Base-by-base conservation (phyloP, 2,888 invertebrate species). In the Apodemia mormo region DNA sequence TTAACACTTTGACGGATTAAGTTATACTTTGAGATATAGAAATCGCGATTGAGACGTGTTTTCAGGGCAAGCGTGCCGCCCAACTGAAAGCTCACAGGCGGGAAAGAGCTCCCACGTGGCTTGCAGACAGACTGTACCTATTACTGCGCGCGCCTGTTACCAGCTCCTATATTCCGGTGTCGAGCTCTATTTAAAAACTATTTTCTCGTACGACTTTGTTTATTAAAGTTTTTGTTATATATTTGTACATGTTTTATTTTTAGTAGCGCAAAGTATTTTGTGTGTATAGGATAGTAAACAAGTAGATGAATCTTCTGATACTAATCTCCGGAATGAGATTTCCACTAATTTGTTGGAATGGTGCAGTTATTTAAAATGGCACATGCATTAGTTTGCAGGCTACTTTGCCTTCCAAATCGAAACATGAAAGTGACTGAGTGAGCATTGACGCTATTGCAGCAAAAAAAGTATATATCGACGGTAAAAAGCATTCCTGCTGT, bases 101-200 rank as follows among this genome's bases (percentile, higher is more conserved):
- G 76, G 75, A 74, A 77, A 52, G 45, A 45, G 30, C 61, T 30
- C 61, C 76, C 77, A 77, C 77, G 74, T 77, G 77, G 75, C 69
- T 71, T 69, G 54, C 61, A 71, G 68, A 70, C 61, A 61, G 33
- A 61, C 33, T 61, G 61, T 61, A 61, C 30, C 30, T 61, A 61
- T 61, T 33, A 30, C 75, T 76, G 77, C 75, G 76, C 79, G 75
- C 80, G 87, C 86, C 84, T 85, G 86, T 88, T 88, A 85, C 89
- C 82, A 83, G 83, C 85, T 80, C 69, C 30, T 61, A 30, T 30
- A 61, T 61, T 61, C 30, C 69, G 49, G 66, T 72, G 70, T 73
- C 70, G 49, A 49, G 69, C 73, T 73, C 73, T 73, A 72, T 72
- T 73, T 73, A 70, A 71, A 68, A 67, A 68, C 43, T 58, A 70